phyloP scores from a whole-genome alignment of 2,888 invertebrate species.

The Molorchus minor region DNA sequence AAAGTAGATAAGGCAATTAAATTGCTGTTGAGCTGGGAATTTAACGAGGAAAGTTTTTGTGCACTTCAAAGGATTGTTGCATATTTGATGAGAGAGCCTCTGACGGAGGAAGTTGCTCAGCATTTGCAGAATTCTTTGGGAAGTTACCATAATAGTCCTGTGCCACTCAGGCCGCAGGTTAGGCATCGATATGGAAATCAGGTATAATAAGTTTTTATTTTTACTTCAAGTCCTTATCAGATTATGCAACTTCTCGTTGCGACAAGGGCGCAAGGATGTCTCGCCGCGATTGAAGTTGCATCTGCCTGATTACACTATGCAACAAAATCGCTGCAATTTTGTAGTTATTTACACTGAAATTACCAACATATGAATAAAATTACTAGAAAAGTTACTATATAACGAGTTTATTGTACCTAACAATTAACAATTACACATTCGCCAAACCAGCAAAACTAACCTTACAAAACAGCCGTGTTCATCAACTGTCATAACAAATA shows the following conservation, averaged over 20 bases:
- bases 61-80: conserved; percentile 79
- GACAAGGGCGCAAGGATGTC: no score
- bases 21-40: conserved; percentile 73
- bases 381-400: no score
- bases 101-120: conserved; percentile 71
- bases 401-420: not conserved
- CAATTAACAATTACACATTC: no score
- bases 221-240: no score
- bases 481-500: no score
- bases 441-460: no score
- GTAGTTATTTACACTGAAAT: not conserved
- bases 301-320: no score
- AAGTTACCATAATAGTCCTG: conserved; percentile 78
- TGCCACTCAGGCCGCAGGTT: conserved; percentile 72
- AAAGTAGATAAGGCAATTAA: conserved; percentile 76
- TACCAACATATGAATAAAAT: no score
- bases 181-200: conserved; percentile 77
- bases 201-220: conserved; percentile 39
- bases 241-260: no score
- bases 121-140: conserved; percentile 81
- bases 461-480: no score
- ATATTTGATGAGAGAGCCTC: conserved; percentile 68
- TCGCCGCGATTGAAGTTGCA: no score
- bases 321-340: no score
- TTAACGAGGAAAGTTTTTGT: conserved; percentile 78